Base-by-base conservation (phyloP, 1,140 invertebrate species). In the Brachionus manjavacas region DNA sequence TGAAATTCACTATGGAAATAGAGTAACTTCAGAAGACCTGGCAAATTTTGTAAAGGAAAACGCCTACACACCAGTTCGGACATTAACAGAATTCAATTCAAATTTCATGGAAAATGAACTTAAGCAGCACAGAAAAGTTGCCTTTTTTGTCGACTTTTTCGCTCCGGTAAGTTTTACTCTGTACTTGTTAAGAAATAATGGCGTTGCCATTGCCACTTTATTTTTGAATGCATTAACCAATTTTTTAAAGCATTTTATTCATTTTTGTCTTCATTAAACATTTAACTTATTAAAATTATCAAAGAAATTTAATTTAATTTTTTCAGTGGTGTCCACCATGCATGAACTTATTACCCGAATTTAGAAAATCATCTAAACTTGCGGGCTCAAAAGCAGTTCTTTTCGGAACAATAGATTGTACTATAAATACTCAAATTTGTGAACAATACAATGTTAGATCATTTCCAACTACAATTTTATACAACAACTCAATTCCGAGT, bases 141-240 rank as follows among this genome's bases (percentile, higher is more conserved):
- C 91, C 1, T 94, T 93, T 93, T 92, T 94, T 86, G 91, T 95
- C 31, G 93, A 94, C 87, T 94, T 94, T 91, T 94, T 93, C 89
- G 93, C 93, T 4, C 94, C 94, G 9, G 72, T 76, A 49, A 76
- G 43, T 49, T 72, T 16, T 41, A 31, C 12, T 46, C 14, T 35
- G 31, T 35, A 25, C 14, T 66, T 66, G 25, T 66, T 66, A 9
- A 66, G 0, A 66, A 23, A 25, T 66, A 7, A 25, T 23, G 23
- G 11, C 60, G 16, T 64, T 64, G 14, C 20, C 6, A 64, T 25
- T 64, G 3, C 8, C 9, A 16, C 11, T 23, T 9, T 25, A 25
- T 25, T 23, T 66, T 23, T 31, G 8, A 25, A 4, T 28, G 9
- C 1, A 12, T 23, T 2, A 28, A 31, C 28, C n/a, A 28, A 2